Evolutionary conservation across 2,888 invertebrate species (phyloP), one percentile per base, ranked within the genome.

Genomic region (Heliothis peltigera): DNA sequence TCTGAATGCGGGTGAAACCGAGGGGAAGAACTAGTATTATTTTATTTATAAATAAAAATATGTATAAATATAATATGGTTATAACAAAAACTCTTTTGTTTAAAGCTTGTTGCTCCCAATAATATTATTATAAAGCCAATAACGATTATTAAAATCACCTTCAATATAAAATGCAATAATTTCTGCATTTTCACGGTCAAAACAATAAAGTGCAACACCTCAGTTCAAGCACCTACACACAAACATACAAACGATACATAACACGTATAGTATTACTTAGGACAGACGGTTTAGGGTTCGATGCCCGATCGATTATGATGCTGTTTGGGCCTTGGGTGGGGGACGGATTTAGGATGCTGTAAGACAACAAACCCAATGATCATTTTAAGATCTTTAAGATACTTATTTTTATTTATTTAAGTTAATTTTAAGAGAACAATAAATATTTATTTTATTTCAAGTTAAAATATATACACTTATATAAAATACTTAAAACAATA

Each of bases 301-400:
- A 19, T 64, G 91, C 64, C 86, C 91, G 84, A 90, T 92, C 92
- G 91, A 91, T 91, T 91, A 71, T 87, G 90, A 89, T 89, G 88
- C 89, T 90, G 87, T 86, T 87, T 87, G 84, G 87, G 84, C 85
- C 86, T 86, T 85, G 79, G 79, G 77, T 55, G 61, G 86, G 56
- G 88, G 48, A 79, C 73, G 63, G 75, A 66, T 67, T 75, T 54
- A 25, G 54, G 46, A 60, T 53, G 12, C 28, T 22, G 39, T 5
- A n/a, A 15, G 8, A 32, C 28, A n/a, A 10, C 39, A 18, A 48
- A 55, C 21, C 28, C 1, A 4, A 6, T 19, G 21, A 15, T 46
- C 21, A 39, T 39, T 32, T 10, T 39, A n/a, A 39, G 0, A n/a
- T 39, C n/a, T 39, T 39, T 3, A 25, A 25, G 4, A 39, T 1